Conservation (phyloP, 2,888 invertebrate species). For the Cryptophagus acutangulus region DNA sequence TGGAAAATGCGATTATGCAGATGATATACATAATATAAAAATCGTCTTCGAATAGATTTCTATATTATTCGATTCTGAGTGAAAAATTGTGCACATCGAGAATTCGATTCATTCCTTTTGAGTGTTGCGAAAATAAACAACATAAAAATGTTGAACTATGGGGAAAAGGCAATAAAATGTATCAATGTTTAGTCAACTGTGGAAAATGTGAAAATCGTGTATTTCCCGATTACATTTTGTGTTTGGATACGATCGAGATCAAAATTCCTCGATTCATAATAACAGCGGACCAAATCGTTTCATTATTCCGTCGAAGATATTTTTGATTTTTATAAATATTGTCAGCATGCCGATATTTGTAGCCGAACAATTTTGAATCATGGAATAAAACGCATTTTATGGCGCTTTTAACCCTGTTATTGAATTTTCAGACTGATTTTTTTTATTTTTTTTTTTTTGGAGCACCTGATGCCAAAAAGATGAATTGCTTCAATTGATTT, state of each 20-base stretch:
- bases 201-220: slow-evolving; percentile 22
- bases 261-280: background rate
- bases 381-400: no score
- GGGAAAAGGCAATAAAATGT: slow-evolving; percentile 25
- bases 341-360: no score
- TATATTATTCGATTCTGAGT: background rate
- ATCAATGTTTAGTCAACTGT: slow-evolving; percentile 22
- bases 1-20: no score
- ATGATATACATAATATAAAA: background rate
- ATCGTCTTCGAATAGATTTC: background rate
- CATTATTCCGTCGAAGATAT: no score
- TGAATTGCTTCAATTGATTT: no score
- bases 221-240: slow-evolving; percentile 21
- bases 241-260: background rate
- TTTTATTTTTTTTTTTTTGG: no score
- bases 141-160: slow-evolving; percentile 20
- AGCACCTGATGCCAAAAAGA: no score
- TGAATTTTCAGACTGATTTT: no score
- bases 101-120: background rate
- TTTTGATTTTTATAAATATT: no score
- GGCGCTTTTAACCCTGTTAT: no score
- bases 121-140: slow-evolving; percentile 20
- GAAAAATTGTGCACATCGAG: background rate
- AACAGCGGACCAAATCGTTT: background rate
- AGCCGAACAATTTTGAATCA: no score